Percentiles rank a stretch among this genome's conserved stretches.
phyloP scores from a whole-genome alignment of 2,888 invertebrate genomes.

The Teleogryllus oceanicus region DNA sequence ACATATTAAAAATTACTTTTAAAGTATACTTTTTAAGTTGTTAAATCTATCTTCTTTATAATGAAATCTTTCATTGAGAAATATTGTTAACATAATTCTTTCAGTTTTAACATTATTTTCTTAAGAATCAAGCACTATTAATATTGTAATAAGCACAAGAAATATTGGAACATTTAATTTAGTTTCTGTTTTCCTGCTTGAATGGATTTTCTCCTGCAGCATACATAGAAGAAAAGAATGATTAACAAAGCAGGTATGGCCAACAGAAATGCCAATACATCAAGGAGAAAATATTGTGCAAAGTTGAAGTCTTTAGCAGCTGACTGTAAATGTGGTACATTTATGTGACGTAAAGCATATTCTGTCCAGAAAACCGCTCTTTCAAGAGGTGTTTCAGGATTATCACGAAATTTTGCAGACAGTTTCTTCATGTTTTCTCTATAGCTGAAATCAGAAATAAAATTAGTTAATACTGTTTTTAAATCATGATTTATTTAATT shows the following conservation, averaged over 20 bases:
- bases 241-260: background rate
- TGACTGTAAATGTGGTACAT: background rate
- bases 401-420: background rate
- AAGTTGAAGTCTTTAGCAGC: background rate
- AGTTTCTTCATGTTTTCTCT: background rate
- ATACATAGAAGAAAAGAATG: background rate
- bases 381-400: constrained; percentile 2
- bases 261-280: constrained; percentile 19
- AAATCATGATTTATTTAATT: no score
- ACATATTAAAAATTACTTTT: no score
- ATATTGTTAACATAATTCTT: no score
- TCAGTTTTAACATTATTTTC: no score
- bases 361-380: constrained; percentile 21
- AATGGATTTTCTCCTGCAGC: background rate
- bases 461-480: no score
- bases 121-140: no score
- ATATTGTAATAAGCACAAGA: no score
- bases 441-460: background rate
- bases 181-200: background rate
- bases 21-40: no score
- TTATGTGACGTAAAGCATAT: background rate
- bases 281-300: background rate
- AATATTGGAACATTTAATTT: background rate
- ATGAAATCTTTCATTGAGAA: no score
- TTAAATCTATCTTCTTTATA: no score